phyloP scores from a whole-genome alignment of 2,888 invertebrate species.

The Diplazon laetatorius region DNA sequence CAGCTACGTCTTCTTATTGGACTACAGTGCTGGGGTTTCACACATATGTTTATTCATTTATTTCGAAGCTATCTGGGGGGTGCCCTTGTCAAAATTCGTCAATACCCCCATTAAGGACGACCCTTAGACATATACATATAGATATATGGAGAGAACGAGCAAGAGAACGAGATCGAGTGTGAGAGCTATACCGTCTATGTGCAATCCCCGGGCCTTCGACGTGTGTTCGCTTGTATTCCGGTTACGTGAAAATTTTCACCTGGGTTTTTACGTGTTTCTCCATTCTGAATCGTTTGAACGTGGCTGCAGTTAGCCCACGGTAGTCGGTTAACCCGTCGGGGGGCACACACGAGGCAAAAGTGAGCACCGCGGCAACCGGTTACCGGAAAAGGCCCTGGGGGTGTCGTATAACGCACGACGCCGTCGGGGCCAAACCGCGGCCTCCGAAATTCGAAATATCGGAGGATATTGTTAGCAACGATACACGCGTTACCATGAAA shows the following conservation, averaged over 20 bases:
- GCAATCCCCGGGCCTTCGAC: conserved; percentile 1
- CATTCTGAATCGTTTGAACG: conserved; percentile 34
- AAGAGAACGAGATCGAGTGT: too few species aligned
- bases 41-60: too few species aligned
- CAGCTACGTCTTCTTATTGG: too few species aligned
- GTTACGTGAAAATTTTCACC: conserved; percentile 47
- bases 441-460: conserved; percentile 66
- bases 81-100: too few species aligned
- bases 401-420: conserved; percentile 63
- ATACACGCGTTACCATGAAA: conserved; percentile 64
- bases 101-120: too few species aligned
- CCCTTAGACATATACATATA: too few species aligned
- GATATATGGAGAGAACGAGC: too few species aligned
- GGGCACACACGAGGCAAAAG: conserved; percentile 20
- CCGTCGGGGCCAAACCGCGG: conserved; percentile 30
- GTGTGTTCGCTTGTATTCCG: conserved; percentile 32
- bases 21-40: too few species aligned
- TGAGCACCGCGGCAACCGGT: conserved; percentile 42
- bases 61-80: too few species aligned
- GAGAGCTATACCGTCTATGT: too few species aligned
- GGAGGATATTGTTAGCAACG: conserved; percentile 65
- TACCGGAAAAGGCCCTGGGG: conserved; percentile 65
- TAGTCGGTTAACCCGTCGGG: conserved; percentile 11
- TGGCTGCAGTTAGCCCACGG: conserved; percentile 46
- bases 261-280: conserved; percentile 40